Conservation (phyloP, 2,888 invertebrate genomes). For the Gibbula magus region DNA sequence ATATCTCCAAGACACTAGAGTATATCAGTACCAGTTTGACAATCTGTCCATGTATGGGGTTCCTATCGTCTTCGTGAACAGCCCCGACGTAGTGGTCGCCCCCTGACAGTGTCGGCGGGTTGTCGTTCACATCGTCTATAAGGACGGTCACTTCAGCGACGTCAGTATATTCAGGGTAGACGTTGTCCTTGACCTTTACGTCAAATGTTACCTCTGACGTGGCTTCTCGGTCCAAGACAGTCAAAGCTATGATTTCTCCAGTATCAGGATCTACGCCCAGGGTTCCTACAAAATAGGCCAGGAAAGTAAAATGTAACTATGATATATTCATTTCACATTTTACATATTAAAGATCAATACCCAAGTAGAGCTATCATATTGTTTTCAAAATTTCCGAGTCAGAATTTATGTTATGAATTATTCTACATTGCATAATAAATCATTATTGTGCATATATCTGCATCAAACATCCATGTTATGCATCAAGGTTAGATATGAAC, state of each 20-base stretch:
- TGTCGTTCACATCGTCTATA: constrained; percentile 46
- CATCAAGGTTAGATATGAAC: too few species aligned
- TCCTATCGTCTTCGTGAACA: not conserved
- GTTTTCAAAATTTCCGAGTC: too few species aligned
- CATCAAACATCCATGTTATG: too few species aligned
- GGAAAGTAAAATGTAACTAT: too few species aligned
- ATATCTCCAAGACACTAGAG: too few species aligned
- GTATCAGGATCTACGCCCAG: constrained; percentile 20
- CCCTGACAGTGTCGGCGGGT: constrained; percentile 29
- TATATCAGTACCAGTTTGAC: constrained; percentile 12
- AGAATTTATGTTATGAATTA: too few species aligned
- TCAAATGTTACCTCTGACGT: constrained; percentile 27
- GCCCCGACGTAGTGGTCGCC: not conserved
- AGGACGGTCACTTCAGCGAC: constrained; percentile 31
- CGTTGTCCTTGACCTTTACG: constrained; percentile 44
- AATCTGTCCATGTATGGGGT: not conserved
- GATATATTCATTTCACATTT: too few species aligned
- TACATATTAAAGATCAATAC: too few species aligned
- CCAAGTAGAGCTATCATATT: too few species aligned
- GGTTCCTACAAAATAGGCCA: constrained; percentile 31
- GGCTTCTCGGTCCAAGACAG: constrained; percentile 39
- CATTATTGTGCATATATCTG: too few species aligned
- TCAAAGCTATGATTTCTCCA: constrained; percentile 29
- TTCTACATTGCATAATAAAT: too few species aligned
- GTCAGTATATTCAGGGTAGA: constrained; percentile 39